Evolutionary conservation across 2,888 invertebrate species (phyloP).

Genomic region (Agonopterix subpropinquella): DNA sequence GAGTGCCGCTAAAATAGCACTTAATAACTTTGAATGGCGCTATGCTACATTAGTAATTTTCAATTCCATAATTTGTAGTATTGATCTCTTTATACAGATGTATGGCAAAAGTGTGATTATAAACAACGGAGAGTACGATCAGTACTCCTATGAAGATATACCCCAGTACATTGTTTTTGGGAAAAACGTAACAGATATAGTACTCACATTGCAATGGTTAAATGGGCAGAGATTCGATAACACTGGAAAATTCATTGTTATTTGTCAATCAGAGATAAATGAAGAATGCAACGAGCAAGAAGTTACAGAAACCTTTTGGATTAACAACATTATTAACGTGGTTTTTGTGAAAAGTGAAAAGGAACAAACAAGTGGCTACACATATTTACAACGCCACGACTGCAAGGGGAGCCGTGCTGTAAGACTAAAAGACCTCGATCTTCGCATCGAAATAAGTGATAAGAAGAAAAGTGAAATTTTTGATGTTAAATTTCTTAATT

Average conservation of each 20-base stretch:
- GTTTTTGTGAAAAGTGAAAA: conserved; percentile 26
- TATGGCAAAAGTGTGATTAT: conserved; percentile 39
- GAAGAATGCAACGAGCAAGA: conserved; percentile 39
- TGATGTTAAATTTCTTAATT: conserved; percentile 38
- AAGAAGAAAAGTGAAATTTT: conserved; percentile 24
- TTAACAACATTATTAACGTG: conserved; percentile 43
- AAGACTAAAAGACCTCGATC: conserved; percentile 21
- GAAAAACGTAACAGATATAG: conserved; percentile 26
- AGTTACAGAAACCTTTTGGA: conserved; percentile 41
- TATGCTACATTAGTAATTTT: conserved; percentile 45
- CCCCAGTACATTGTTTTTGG: conserved; percentile 47
- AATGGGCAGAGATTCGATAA: conserved; percentile 36
- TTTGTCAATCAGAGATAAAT: conserved; percentile 34
- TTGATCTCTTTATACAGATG: conserved; percentile 34
- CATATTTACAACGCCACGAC: conserved; percentile 34
- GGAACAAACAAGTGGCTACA: conserved; percentile 30
- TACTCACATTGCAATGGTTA: conserved; percentile 32
- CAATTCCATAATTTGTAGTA: conserved; percentile 35
- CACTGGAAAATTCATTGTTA: conserved; percentile 45
- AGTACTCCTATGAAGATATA: conserved; percentile 17
- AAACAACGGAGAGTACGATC: conserved; percentile 26
- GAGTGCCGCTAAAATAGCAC: conserved; percentile 42
- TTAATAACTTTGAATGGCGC: conserved; percentile 44
- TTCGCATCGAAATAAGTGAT: conserved; percentile 12
- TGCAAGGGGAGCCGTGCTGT: conserved; percentile 37